Evolutionary conservation across 30 jellyfish, hydroid and myxozoan species (phyloP).

Genomic region (Pseudorhiza aurosa): DNA sequence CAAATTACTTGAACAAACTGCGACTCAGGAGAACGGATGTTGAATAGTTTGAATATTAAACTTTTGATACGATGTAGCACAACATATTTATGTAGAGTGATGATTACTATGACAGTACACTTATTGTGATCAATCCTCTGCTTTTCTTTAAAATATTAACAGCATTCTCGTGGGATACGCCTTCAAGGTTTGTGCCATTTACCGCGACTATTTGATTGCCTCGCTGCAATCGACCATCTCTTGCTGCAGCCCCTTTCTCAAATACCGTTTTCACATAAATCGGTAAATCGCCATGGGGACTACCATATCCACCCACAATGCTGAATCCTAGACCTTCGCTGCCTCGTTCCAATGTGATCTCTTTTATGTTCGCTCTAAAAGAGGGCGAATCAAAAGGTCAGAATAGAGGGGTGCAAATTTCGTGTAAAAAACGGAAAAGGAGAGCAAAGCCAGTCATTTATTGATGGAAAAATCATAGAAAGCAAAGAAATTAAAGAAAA

Average conservation of each 20-base stretch:
- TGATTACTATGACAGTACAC: slow-evolving; percentile 81
- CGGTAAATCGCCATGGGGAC: slow-evolving; percentile 96
- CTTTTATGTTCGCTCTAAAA: slow-evolving; percentile 76
- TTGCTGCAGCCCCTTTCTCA: slow-evolving; percentile 96
- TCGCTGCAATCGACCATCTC: slow-evolving; percentile 86
- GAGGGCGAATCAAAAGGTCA: not conserved
- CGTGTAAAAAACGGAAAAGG: not conserved
- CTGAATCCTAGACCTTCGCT: slow-evolving; percentile 96
- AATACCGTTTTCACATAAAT: slow-evolving; percentile 94
- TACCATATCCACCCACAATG: slow-evolving; percentile 96
- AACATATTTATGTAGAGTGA: no score
- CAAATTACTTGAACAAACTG: no score
- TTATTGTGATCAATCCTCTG: slow-evolving; percentile 81
- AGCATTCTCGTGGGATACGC: slow-evolving; percentile 90
- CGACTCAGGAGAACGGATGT: no score
- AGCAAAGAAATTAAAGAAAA: not conserved
- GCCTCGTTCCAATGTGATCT: slow-evolving; percentile 91
- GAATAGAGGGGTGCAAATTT: not conserved
- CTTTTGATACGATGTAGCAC: no score
- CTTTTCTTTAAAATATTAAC: slow-evolving; percentile 89
- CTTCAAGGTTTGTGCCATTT: slow-evolving; percentile 85
- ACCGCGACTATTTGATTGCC: slow-evolving; percentile 97
- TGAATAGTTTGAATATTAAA: no score
- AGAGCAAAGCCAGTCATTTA: not conserved
- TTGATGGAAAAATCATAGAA: no score